These are phyloP conservation scores for Polydrusus tereticollis DNA, from an alignment of 2,888 invertebrate genomes.

Conservation along the genomic window DNA sequence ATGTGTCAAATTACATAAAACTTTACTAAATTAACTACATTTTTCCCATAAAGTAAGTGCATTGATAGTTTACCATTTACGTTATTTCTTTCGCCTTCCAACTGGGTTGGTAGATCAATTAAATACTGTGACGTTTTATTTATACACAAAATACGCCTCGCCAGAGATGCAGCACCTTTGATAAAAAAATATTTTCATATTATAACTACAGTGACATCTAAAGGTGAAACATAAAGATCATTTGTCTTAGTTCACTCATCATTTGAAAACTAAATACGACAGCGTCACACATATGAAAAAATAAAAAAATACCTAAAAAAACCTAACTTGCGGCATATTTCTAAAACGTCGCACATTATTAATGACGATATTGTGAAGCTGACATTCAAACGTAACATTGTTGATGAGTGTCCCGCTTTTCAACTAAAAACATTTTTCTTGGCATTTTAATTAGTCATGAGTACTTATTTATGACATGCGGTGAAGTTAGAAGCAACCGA, in stretches of 20 bases:
- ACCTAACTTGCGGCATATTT: conserved; percentile 54
- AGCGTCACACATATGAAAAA: conserved; percentile 52
- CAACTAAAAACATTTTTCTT: conserved; percentile 57
- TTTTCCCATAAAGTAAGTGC: no score
- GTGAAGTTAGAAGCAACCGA: not conserved
- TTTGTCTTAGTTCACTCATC: conserved; percentile 47
- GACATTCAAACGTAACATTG: conserved; percentile 58
- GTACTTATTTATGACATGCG: conserved; percentile 37
- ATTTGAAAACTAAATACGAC: conserved; percentile 52
- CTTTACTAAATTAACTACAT: no score
- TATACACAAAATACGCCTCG: no score
- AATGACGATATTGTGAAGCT: conserved; percentile 59
- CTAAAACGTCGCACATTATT: conserved; percentile 58
- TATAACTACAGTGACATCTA: not conserved
- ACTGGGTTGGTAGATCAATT: no score
- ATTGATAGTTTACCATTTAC: no score
- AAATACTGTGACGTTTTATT: no score
- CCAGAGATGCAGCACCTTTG: not conserved
- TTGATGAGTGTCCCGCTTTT: conserved; percentile 57
- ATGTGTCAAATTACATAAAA: no score
- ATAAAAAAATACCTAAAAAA: conserved; percentile 39
- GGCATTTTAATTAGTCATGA: conserved; percentile 56
- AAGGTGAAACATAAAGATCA: conserved; percentile 15
- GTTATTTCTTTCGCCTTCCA: no score
- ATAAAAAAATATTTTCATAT: not conserved